Base-by-base conservation (phyloP, 2,797 vertebrate species). In the Rhinophrynus dorsalis region DNA sequence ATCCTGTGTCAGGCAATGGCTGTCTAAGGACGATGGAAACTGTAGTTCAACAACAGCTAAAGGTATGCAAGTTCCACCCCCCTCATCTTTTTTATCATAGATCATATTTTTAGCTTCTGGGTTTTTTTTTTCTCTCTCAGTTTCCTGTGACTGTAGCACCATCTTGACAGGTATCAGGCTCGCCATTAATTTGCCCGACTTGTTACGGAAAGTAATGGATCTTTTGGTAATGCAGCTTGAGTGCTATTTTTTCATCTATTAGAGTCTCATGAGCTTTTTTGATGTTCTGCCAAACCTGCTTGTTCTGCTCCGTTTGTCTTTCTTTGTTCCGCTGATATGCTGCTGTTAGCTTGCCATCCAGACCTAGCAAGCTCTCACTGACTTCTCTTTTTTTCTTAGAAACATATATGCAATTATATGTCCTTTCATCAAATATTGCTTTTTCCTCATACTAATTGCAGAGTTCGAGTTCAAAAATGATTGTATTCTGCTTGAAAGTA, bases 191-290 rank as follows among this genome's bases (percentile, higher is more conserved):
- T 73, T 73, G 61, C 62, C 69, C 51, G 54, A 73, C 69, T 66
- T 66, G 69, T 73, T 64, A 72, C 52, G 55, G 62, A 73, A 73
- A 59, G 61, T 59, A 66, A 73, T 66, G 62, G 62, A 73, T 73
- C 69, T 73, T 61, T 73, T 66, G 69, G 69, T 73, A 73, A 73
- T 65, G 54, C 62, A 73, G 61, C 55, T 29, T 59, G 69, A 66
- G 52, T 73, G 69, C 61, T 66, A 73, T 73, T 73, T 73, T 72
- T 73, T 73, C 69, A 73, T 73, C 69, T 66, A 66, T 73, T 64
- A 73, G 62, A 59, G 69, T 73, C 69, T 65, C 62, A 73, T 73
- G 69, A 66, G 69, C 54, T 66, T 66, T 73, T 73, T 66, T 73
- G 69, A 73, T 73, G 62, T 66, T 73, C 62, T 73, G 69, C 69